Base-by-base conservation (phyloP, 2,888 invertebrate species). In the Hyalella azteca region DNA sequence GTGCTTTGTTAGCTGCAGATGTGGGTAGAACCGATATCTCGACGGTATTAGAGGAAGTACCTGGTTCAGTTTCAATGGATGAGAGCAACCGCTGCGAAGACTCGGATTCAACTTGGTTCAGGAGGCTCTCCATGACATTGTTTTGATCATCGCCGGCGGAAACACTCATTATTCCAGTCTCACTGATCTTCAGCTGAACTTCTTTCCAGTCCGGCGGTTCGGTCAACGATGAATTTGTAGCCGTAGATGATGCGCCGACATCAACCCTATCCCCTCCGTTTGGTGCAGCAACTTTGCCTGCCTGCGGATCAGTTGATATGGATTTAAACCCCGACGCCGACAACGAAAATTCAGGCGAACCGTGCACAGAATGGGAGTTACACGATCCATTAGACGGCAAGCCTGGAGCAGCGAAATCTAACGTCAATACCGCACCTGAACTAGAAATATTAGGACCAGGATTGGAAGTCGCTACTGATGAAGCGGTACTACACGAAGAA, bases 141-240 rank as follows among this genome's bases (percentile, higher is more conserved):
- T 79, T 80, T 36, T 78, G 59, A 26, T 78, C 78, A 48, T 81
- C 83, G 32, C 77, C 78, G 2, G 80, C 83, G 76, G 79, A 79
- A 19, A 80, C 83, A 79, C 81, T 83, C 81, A 83, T 83, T 26
- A 81, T 78, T 26, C 92, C 92, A 82, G 90, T 91, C 87, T 92
- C 92, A 82, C 91, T 91, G 78, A 92, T 92, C 86, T 91, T 89
- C 60, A 92, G 86, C 86, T 92, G 91, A 60, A 92, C 92, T 87
- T 92, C 92, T 85, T 91, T 91, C 90, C 91, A 91, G 78, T 90
- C 90, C 40, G 88, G 87, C 29, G 87, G 87, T 15, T 87, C 85
- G 76, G 45, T 41, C 5, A 22, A n/a, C 19, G 75, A 32, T 7
- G 75, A n/a, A 13, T 9, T 29, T 22, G 36, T 19, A 48, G 39